phyloP scores from a whole-genome alignment of 30 jellyfish, hydroid and myxozoan species.

The Pseudorhiza aurosa region DNA sequence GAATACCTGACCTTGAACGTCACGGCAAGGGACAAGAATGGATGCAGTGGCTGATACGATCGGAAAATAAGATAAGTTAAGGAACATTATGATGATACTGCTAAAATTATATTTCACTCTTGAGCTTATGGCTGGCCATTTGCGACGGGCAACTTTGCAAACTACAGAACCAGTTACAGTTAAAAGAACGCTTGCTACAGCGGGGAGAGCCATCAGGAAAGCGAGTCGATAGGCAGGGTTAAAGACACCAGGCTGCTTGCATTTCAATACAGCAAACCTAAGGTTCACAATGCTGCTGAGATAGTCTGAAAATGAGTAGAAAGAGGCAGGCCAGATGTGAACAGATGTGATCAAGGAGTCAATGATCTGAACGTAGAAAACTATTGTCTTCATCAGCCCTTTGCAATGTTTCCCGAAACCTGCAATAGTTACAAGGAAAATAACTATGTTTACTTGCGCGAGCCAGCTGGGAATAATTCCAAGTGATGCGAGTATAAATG shows the following conservation, averaged over 20 bases:
- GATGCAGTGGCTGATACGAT: conserved; percentile 40
- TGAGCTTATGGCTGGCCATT: background rate
- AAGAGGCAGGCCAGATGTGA: conserved; percentile 60
- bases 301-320: conserved; percentile 21
- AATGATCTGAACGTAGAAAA: conserved; percentile 52
- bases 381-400: conserved; percentile 54
- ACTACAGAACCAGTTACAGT: background rate
- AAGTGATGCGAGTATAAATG: conserved; percentile 39
- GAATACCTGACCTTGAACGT: conserved; percentile 4
- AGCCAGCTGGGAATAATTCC: conserved; percentile 67
- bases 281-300: conserved; percentile 49
- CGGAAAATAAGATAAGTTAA: conserved; percentile 66
- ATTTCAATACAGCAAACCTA: conserved; percentile 35
- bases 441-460: conserved; percentile 33
- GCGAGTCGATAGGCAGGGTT: conserved; percentile 22
- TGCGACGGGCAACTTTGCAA: conserved; percentile 11
- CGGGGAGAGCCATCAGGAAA: conserved; percentile 50
- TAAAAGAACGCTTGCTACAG: background rate
- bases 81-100: conserved; percentile 28
- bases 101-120: conserved; percentile 15
- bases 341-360: conserved; percentile 54
- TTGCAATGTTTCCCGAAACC: conserved; percentile 58
- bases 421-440: conserved; percentile 42
- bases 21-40: conserved; percentile 35
- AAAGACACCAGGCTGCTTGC: conserved; percentile 33